Evolutionary conservation across 2,113 vertebrate genomes (phyloP).

Genomic region (Orycteropus afer): DNA sequence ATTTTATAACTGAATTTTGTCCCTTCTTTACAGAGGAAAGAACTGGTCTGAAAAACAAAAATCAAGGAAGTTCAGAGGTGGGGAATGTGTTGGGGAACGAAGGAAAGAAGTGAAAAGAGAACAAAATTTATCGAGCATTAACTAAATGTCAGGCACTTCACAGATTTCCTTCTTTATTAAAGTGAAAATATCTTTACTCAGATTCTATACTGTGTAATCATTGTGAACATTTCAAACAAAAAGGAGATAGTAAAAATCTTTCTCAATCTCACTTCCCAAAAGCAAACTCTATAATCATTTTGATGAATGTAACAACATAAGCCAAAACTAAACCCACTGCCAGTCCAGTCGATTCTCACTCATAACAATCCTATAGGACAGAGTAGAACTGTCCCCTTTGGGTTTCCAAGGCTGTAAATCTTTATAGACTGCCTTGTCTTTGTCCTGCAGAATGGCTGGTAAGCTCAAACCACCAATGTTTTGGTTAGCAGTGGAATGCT

Average conservation of each 20-base stretch:
- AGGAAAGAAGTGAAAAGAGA: constrained; percentile 10
- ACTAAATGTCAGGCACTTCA: background rate
- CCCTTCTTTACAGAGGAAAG: background rate
- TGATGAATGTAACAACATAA: background rate
- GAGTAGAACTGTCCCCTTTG: too few relatives aligned
- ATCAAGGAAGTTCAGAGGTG: background rate
- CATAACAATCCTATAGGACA: too few relatives aligned
- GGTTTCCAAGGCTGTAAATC: too few relatives aligned
- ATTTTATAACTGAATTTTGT: background rate
- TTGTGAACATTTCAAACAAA: background rate
- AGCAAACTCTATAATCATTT: background rate
- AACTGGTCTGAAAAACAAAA: background rate
- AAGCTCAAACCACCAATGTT: too few relatives aligned
- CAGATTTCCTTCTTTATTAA: constrained; percentile 17
- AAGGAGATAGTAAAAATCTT: background rate
- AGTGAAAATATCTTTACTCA: background rate
- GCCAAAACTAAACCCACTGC: too few relatives aligned
- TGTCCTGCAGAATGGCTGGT: too few relatives aligned
- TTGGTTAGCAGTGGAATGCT: too few relatives aligned
- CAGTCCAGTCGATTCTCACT: too few relatives aligned
- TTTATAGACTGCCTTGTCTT: too few relatives aligned
- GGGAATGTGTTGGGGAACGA: background rate
- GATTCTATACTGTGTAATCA: constrained; percentile 10
- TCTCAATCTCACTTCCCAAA: constrained; percentile 19
- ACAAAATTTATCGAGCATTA: background rate